These are phyloP conservation scores for Pagrus major DNA, from an alignment of 2,113 vertebrate species.

Conservation along the genomic window DNA sequence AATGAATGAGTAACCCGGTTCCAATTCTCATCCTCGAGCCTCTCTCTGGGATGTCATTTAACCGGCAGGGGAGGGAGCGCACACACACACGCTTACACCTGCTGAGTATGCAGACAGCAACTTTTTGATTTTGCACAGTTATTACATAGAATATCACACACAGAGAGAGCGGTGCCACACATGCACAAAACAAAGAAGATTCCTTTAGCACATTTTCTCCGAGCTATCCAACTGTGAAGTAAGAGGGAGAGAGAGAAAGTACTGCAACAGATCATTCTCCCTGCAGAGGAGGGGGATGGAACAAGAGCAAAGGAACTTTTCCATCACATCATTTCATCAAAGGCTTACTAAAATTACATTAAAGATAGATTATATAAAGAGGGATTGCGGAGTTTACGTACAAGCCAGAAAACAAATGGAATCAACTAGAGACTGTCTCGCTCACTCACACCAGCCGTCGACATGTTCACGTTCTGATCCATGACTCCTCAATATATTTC, in stretches of 20 bases:
- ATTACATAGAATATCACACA: constrained; percentile 16
- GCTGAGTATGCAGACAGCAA: constrained; percentile 44
- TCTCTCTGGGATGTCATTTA: constrained; percentile 36
- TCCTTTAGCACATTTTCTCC: constrained; percentile 22
- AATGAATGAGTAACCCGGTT: constrained; percentile 48
- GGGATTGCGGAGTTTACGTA: too few relatives aligned
- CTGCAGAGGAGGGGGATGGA: background rate
- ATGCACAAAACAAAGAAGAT: constrained; percentile 10
- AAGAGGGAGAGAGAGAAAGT: background rate
- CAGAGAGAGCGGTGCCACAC: background rate
- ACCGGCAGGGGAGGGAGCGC: constrained; percentile 9
- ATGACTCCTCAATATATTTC: too few relatives aligned
- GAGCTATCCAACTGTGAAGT: constrained; percentile 6
- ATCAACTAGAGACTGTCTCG: too few relatives aligned
- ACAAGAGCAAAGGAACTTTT: background rate
- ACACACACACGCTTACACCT: constrained; percentile 8
- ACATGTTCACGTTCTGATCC: too few relatives aligned
- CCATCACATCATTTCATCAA: too few relatives aligned
- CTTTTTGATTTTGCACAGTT: constrained; percentile 36
- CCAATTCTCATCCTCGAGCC: constrained; percentile 29
- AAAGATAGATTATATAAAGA: too few relatives aligned
- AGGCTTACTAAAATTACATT: too few relatives aligned
- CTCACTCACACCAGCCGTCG: too few relatives aligned
- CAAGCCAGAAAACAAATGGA: too few relatives aligned
- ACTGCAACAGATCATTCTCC: background rate